Evolutionary conservation across 2,113 vertebrate genomes (phyloP).

Genomic region (Gopherus evgoodei): DNA sequence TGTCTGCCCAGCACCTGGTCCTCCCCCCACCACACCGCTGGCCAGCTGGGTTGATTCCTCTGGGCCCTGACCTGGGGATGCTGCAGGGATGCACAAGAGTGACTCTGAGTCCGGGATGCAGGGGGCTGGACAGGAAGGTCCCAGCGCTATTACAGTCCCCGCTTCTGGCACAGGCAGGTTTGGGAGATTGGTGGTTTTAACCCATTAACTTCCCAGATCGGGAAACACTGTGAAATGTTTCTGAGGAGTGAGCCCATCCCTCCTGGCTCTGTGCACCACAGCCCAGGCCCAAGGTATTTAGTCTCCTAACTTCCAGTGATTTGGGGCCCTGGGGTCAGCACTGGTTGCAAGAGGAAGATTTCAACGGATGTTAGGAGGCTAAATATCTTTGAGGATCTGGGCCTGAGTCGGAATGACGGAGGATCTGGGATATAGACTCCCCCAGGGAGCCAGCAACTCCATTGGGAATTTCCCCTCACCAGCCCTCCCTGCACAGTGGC

Average conservation of each 20-base stretch:
- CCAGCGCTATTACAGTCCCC: neutral
- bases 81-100: neutral
- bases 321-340: neutral
- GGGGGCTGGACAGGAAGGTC: neutral
- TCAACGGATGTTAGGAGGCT: neutral
- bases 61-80: too few species aligned
- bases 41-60: too few species aligned
- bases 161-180: neutral
- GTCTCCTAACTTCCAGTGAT: too few species aligned
- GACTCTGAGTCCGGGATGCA: neutral
- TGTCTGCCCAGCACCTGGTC: too few species aligned
- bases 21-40: fast-evolving
- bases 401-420: too few species aligned
- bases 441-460: neutral
- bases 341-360: neutral
- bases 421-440: too few species aligned
- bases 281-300: neutral
- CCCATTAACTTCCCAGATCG: neutral
- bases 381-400: too few species aligned
- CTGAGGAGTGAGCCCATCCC: neutral
- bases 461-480: too few species aligned
- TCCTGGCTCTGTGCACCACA: neutral
- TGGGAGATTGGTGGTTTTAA: neutral
- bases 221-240: neutral
- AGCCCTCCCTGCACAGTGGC: too few species aligned